Conservation (phyloP, 92 coral and sea anemone genomes). For the Zoanthus gigantus region DNA sequence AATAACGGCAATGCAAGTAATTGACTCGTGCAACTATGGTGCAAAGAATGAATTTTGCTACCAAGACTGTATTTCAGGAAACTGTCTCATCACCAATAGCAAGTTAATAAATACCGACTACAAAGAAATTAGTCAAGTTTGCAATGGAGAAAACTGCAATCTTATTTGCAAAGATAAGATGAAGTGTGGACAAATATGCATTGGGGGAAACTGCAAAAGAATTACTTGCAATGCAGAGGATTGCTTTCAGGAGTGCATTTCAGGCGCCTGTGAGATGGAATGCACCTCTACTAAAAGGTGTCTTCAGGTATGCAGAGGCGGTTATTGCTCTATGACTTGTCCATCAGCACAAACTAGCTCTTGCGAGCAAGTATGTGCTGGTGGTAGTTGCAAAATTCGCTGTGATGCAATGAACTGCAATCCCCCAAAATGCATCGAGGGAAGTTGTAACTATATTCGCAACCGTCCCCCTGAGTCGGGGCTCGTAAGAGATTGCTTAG, state of each 20-base stretch:
- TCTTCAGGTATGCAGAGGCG: slow-evolving; percentile 86
- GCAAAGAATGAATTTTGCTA: slow-evolving; percentile 58
- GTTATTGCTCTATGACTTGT: slow-evolving; percentile 82
- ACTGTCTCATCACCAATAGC: slow-evolving; percentile 65
- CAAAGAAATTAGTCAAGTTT: slow-evolving; percentile 71
- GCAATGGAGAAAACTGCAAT: slow-evolving; percentile 85
- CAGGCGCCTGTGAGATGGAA: slow-evolving; percentile 88
- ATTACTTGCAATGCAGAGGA: slow-evolving; percentile 76
- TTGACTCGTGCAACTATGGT: slow-evolving; percentile 62
- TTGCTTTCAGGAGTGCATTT: slow-evolving; percentile 84
- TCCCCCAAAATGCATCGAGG: slow-evolving; percentile 79
- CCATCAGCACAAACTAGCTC: slow-evolving; percentile 58
- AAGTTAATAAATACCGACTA: slow-evolving; percentile 21
- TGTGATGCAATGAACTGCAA: slow-evolving; percentile 83
- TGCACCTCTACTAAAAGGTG: slow-evolving; percentile 72
- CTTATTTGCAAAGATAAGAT: slow-evolving; percentile 70
- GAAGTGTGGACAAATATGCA: slow-evolving; percentile 84
- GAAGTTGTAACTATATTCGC: slow-evolving; percentile 70
- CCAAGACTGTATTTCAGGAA: slow-evolving; percentile 79
- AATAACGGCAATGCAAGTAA: slow-evolving; percentile 20
- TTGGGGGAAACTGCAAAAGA: slow-evolving; percentile 79
- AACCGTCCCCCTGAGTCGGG: slow-evolving; percentile 77
- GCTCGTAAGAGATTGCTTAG: slow-evolving; percentile 52
- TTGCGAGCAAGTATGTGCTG: slow-evolving; percentile 80
- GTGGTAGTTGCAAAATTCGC: slow-evolving; percentile 75